Base-by-base conservation (phyloP, 2,113 vertebrate species). In the Seriola quinqueradiata region DNA sequence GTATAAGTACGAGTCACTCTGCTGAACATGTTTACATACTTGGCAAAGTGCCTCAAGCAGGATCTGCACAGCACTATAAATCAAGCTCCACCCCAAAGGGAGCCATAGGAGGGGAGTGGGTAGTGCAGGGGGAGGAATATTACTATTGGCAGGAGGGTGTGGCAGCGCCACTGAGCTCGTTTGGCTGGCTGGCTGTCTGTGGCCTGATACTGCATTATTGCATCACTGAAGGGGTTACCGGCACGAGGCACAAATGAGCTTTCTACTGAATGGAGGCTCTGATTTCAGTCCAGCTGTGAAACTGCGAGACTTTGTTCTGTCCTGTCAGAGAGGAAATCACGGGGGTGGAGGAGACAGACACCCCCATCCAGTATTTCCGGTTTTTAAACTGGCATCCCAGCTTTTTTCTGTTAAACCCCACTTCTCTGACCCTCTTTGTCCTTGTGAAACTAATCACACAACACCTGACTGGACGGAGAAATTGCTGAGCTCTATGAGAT, bases 201-300 rank as follows among this genome's bases (percentile, higher is more conserved):
- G 87, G 73, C 36, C 85, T 83, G 82, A 92, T 79, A 69, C 44
- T 79, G 69, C 66, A 64, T 65, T 19, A 69, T 90, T 93, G 71
- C 86, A 78, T 88, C 79, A 92, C 72, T 44, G 61, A 16, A n/a
- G 52, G 55, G 28, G 44, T 77, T 16, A 59, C 67, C 16, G 10
- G 44, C 32, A 36, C 1, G 12, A 23, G 13, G 23, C 32, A 64
- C 32, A 64, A 78, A 77, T 28, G 3, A 61, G 9, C 59, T 17
- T 17, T 17, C 23, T 16, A 40, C 25, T 75, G 46, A 65, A 75
- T 11, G 6, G n/a, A 68, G 19, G 40, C 25, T 61, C 40, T 11
- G 4, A 12, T 79, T 79, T 42, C 16, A 59, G 10, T 58, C 50
- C 65, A 84, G 58, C 36, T 82, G 77, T 68, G 23, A 40, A 60